Evolutionary conservation across 1,140 invertebrate species (phyloP).

Genomic region (Agrypnia vestita): DNA sequence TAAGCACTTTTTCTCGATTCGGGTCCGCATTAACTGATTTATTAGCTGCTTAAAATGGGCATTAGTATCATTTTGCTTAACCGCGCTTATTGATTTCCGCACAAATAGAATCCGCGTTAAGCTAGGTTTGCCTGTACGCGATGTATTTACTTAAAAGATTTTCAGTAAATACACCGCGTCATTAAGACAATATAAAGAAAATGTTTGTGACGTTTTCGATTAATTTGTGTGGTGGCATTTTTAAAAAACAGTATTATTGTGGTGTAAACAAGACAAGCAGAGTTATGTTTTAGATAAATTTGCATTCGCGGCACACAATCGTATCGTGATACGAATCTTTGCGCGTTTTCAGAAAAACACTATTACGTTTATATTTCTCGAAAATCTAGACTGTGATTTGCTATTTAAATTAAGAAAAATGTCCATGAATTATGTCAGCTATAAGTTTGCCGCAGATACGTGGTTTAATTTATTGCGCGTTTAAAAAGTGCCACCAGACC

Average conservation of each 20-base stretch:
- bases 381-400: conserved; percentile 31
- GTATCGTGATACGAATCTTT: conserved; percentile 7
- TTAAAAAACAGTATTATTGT: neutral
- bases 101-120: too few relatives aligned
- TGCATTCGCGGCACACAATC: neutral
- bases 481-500: neutral
- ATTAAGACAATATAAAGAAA: too few relatives aligned
- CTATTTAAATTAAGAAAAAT: conserved; percentile 52
- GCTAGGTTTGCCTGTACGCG: too few relatives aligned
- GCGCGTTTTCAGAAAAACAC: conserved; percentile 22
- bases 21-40: too few relatives aligned
- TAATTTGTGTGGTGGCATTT: too few relatives aligned
- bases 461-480: neutral
- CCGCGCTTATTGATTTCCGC: too few relatives aligned
- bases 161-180: too few relatives aligned
- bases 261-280: neutral
- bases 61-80: too few relatives aligned
- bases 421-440: conserved; percentile 16
- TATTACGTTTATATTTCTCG: conserved; percentile 30
- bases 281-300: conserved; percentile 33
- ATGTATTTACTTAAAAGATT: too few relatives aligned
- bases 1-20: too few relatives aligned
- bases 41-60: too few relatives aligned
- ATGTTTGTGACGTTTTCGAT: too few relatives aligned
- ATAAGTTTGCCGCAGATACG: conserved; percentile 10